A percentile compares a stretch with the other conserved stretches of the same genome.
phyloP scores from a whole-genome alignment of 2,888 invertebrate species.

The Thumatha senex region DNA sequence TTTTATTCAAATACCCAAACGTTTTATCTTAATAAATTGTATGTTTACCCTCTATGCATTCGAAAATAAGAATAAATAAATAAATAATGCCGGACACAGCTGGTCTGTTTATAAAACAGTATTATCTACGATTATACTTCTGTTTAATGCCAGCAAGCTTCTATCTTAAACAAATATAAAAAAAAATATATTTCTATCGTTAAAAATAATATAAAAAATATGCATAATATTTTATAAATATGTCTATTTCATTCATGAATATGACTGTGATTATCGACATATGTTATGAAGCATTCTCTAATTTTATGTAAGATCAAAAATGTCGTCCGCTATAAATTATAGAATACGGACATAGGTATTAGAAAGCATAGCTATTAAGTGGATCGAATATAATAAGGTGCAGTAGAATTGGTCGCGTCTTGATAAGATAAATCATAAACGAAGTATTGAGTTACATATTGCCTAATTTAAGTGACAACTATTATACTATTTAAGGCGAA shows the following conservation, averaged over 20 bases:
- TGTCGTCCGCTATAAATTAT: constrained; percentile 39
- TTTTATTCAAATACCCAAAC: too few species aligned
- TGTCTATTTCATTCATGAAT: constrained; percentile 10
- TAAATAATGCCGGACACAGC: too few species aligned
- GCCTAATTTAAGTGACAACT: constrained; percentile 40
- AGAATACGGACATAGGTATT: constrained; percentile 40
- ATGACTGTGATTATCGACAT: constrained; percentile 23
- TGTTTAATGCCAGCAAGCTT: neutral
- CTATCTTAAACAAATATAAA: neutral
- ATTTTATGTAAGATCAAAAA: constrained; percentile 36
- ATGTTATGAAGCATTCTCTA: constrained; percentile 30
- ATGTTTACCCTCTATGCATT: too few species aligned
- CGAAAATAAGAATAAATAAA: too few species aligned
- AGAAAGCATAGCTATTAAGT: constrained; percentile 48
- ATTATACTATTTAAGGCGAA: constrained; percentile 26
- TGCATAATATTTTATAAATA: constrained; percentile 14
- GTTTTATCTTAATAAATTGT: too few species aligned
- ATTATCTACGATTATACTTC: neutral
- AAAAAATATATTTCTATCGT: constrained; percentile 2
- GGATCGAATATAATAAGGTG: constrained; percentile 42
- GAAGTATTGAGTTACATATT: constrained; percentile 48
- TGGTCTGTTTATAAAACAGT: neutral
- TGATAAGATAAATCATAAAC: constrained; percentile 54
- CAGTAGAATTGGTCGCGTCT: constrained; percentile 33
- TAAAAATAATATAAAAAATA: constrained; percentile 7